Evolutionary conservation across 2,797 vertebrate genomes (phyloP), one percentile per base, ranked within the genome.

Genomic region (Anguilla pacifica): DNA sequence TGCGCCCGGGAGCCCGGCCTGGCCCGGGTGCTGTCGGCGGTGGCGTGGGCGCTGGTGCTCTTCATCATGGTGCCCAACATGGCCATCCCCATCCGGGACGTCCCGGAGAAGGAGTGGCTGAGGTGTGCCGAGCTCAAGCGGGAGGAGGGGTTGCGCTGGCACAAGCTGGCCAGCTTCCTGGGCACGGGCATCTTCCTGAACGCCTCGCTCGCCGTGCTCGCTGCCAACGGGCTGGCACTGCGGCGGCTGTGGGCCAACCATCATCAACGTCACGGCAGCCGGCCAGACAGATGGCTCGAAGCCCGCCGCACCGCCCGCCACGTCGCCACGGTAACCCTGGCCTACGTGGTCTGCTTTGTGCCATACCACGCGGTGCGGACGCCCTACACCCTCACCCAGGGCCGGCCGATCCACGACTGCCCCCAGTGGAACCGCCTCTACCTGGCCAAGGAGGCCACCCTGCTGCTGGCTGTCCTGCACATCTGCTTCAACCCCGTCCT

Each of bases 401-500:
- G 92, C 2, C 70, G 95, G 0, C 39, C 91, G 0, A 93, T 94
- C 0, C 89, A 84, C 0, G 94, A 96, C 88, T 96, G 96, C 87
- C 0, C 1, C 0, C 87, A 95, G 2, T 89, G 84, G 6, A 94
- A 93, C 9, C 94, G 94, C 0, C 96, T 99, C 88, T 98, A 97
- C 89, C 94, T 96, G 91, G 94, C 97, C 25, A 99, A 99, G 91
- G 98, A 98, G 93, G 95, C 92, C 0, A 97, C 97, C 0, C 79
- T 98, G 88, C 95, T 98, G n/a, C 93, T 99, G 1, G 95, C 98
- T 0, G 94, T 98, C 11, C 95, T 97, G 0, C 98, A 98, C 87
- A 94, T 99, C 87, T 99, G 98, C 79, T 96, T 99, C 0, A 97
- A 98, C 85, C 98, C 98, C 0, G 13, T 99, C 67, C 92, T 99